Evolutionary conservation across 1,140 invertebrate genomes (phyloP).

Genomic region (Drusus annulatus): DNA sequence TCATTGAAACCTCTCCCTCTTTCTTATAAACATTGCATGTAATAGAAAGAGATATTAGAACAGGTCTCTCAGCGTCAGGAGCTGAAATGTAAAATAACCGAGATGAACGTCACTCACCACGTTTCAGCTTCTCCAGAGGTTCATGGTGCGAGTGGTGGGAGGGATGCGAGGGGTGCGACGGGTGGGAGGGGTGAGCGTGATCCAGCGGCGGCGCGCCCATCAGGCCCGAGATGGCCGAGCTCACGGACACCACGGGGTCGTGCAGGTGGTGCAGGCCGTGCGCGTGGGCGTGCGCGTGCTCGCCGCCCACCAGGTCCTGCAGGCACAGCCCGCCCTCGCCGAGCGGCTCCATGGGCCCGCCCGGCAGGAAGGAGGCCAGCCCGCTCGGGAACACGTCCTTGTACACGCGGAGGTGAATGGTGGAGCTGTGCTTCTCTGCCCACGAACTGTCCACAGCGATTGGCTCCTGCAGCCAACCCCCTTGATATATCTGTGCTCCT

Average conservation of each 20-base stretch:
- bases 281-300: slow-evolving; percentile 70
- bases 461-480: background rate
- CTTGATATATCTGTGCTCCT: background rate
- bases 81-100: too few relatives aligned
- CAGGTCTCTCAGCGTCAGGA: too few relatives aligned
- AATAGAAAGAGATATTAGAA: too few relatives aligned
- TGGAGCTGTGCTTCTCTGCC: slow-evolving; percentile 62
- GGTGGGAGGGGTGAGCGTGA: slow-evolving; percentile 73
- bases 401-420: slow-evolving; percentile 71
- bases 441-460: background rate
- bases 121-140: slow-evolving; percentile 86
- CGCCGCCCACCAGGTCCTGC: slow-evolving; percentile 77
- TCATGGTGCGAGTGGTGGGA: slow-evolving; percentile 81
- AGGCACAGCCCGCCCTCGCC: slow-evolving; percentile 80
- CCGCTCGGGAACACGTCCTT: slow-evolving; percentile 69
- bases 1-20: too few relatives aligned
- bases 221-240: slow-evolving; percentile 77
- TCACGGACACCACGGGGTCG: slow-evolving; percentile 75
- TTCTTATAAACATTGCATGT: too few relatives aligned
- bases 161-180: slow-evolving; percentile 68
- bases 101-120: slow-evolving; percentile 65
- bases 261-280: slow-evolving; percentile 69
- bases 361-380: slow-evolving; percentile 71
- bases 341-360: slow-evolving; percentile 76
- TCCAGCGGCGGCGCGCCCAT: slow-evolving; percentile 76